Conservation (phyloP, 1,140 invertebrate species). For the Agrilus planipennis region DNA sequence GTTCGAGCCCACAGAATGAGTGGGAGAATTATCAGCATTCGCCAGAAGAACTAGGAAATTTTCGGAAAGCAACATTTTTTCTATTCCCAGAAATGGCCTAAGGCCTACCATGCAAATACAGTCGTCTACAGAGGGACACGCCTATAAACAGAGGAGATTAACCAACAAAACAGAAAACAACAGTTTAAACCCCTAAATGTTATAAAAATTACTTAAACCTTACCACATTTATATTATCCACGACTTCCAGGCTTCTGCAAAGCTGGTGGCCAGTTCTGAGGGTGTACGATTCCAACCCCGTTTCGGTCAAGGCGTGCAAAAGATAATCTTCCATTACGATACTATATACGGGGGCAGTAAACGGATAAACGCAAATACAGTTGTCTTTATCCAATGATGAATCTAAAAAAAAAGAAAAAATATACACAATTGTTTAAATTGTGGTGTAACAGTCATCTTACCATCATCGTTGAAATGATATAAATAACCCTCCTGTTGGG, state of each 20-base stretch:
- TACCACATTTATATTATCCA: constrained; percentile 27
- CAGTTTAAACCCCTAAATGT: too few relatives aligned
- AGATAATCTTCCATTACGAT: constrained; percentile 55
- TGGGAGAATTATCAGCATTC: constrained; percentile 41
- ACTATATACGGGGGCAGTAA: constrained; percentile 55
- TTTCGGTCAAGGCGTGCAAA: constrained; percentile 62
- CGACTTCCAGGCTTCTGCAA: constrained; percentile 25
- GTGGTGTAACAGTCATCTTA: constrained; percentile 1
- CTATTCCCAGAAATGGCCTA: constrained; percentile 59
- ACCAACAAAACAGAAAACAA: not conserved
- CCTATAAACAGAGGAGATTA: constrained; percentile 26
- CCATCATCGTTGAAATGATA: constrained; percentile 38
- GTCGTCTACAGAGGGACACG: constrained; percentile 46
- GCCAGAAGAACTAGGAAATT: constrained; percentile 53
- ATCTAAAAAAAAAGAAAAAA: constrained; percentile 7
- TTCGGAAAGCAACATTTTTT: constrained; percentile 47
- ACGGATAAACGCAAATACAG: constrained; percentile 43
- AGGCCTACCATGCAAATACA: constrained; percentile 61
- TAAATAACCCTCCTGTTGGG: constrained; percentile 44
- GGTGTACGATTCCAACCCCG: constrained; percentile 69
- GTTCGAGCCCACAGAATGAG: constrained; percentile 31
- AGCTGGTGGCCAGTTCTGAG: constrained; percentile 49
- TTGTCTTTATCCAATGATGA: constrained; percentile 17
- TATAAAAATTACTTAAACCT: constrained; percentile 9
- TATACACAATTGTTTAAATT: not conserved